phyloP scores from a whole-genome alignment of 2,888 invertebrate species.

The Cotesia congregata region DNA sequence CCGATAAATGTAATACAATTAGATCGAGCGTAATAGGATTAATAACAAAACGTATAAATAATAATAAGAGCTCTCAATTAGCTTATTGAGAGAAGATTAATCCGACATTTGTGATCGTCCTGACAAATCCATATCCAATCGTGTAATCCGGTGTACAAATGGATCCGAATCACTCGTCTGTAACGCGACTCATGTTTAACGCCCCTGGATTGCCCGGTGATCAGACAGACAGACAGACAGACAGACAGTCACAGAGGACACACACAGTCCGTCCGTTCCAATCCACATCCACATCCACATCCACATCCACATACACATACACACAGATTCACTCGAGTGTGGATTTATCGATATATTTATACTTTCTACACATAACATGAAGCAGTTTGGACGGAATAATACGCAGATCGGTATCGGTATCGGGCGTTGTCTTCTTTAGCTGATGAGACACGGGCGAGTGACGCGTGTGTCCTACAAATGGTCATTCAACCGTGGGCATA shows the following conservation, averaged over 20 bases:
- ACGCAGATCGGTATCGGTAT: conserved; percentile 22
- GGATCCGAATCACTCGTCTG: conserved; percentile 40
- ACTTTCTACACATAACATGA: not conserved
- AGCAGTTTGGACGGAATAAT: conserved; percentile 31
- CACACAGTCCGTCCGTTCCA: not conserved
- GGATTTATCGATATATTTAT: conserved; percentile 18
- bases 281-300: not conserved
- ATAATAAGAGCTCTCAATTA: conserved; percentile 27
- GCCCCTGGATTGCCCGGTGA: conserved; percentile 17
- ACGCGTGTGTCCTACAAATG: conserved; percentile 37
- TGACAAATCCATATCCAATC: conserved; percentile 44
- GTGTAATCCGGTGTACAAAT: conserved; percentile 43
- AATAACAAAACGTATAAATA: conserved; percentile 10
- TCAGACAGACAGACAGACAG: conserved; percentile 32
- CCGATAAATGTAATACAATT: not conserved
- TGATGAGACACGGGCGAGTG: conserved; percentile 16
- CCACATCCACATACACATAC: not conserved
- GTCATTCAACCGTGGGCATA: conserved; percentile 33
- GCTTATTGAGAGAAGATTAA: conserved; percentile 32
- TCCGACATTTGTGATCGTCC: conserved; percentile 28
- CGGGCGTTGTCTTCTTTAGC: conserved; percentile 30
- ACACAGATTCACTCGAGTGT: not conserved
- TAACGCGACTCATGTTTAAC: conserved; percentile 41
- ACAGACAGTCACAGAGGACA: conserved; percentile 32
- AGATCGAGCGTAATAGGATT: not conserved